Evolutionary conservation across 2,113 vertebrate species (phyloP).

Genomic region (Silurus meridionalis): DNA sequence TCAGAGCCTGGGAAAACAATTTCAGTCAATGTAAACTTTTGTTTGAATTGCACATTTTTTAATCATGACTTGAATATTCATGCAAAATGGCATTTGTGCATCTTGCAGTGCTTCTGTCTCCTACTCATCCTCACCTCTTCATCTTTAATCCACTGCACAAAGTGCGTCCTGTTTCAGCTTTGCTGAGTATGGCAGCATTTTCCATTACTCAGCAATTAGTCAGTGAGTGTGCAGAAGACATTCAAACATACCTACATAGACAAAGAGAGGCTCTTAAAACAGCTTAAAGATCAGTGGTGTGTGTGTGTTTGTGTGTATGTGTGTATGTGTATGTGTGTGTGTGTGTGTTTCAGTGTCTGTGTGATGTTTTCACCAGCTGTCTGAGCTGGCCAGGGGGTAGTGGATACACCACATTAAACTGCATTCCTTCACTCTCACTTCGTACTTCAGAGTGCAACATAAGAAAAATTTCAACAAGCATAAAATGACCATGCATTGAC

Average conservation of each 20-base stretch:
- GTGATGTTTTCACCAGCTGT: slow-evolving; percentile 70
- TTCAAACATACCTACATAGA: background rate
- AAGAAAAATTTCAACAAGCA: background rate
- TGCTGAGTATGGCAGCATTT: background rate
- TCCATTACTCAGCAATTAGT: slow-evolving; percentile 13
- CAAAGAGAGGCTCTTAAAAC: background rate
- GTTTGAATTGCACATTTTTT: background rate
- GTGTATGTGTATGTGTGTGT: background rate
- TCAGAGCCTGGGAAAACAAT: background rate
- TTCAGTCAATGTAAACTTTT: background rate
- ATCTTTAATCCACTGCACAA: background rate
- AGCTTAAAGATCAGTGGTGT: background rate
- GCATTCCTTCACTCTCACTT: slow-evolving; percentile 66
- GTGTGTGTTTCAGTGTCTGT: background rate
- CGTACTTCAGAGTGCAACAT: slow-evolving; percentile 55
- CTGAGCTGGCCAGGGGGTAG: slow-evolving; percentile 48
- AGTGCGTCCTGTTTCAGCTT: background rate
- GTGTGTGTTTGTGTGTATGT: background rate
- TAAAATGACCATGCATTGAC: slow-evolving; percentile 15
- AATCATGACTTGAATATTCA: background rate
- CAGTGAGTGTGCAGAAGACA: background rate
- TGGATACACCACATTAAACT: slow-evolving; percentile 26
- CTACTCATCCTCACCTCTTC: background rate
- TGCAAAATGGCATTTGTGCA: background rate
- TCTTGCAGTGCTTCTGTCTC: background rate